Conservation (phyloP, 2,113 vertebrate species). For the Herpetotheres cachinnans region DNA sequence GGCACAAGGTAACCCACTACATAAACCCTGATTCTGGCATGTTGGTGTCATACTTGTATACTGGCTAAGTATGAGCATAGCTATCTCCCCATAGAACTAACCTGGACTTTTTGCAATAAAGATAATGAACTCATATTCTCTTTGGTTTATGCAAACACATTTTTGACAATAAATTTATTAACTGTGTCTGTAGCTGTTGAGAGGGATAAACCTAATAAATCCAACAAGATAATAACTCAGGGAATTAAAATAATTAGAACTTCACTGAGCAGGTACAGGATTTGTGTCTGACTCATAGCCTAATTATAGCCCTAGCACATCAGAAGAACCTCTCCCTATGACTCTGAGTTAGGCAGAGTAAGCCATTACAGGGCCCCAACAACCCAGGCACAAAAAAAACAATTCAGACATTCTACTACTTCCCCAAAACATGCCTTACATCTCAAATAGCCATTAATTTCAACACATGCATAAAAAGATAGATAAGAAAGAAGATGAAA, state of each 20-base stretch:
- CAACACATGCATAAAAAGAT: background rate
- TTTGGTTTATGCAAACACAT: background rate
- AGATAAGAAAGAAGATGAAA: background rate
- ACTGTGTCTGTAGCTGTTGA: background rate
- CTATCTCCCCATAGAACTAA: background rate
- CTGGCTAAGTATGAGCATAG: background rate
- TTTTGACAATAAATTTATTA: background rate
- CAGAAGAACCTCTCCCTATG: background rate
- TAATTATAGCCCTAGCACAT: constrained; percentile 7
- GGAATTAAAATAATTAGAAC: constrained; percentile 32
- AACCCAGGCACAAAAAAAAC: background rate
- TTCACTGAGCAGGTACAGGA: background rate
- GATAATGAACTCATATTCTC: background rate
- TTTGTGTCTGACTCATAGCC: background rate
- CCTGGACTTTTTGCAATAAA: background rate
- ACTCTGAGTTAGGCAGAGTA: background rate
- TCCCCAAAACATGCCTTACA: background rate
- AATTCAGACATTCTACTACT: background rate
- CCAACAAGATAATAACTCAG: background rate
- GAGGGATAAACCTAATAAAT: constrained; percentile 3
- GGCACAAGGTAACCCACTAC: background rate
- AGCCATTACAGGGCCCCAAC: background rate
- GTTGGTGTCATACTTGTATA: accelerated
- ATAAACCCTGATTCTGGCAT: background rate
- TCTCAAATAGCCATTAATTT: background rate